A percentile compares a stretch with the other conserved stretches of the same genome.
phyloP scores from a whole-genome alignment of 2,888 invertebrate genomes.

The Cheilosia soror region DNA sequence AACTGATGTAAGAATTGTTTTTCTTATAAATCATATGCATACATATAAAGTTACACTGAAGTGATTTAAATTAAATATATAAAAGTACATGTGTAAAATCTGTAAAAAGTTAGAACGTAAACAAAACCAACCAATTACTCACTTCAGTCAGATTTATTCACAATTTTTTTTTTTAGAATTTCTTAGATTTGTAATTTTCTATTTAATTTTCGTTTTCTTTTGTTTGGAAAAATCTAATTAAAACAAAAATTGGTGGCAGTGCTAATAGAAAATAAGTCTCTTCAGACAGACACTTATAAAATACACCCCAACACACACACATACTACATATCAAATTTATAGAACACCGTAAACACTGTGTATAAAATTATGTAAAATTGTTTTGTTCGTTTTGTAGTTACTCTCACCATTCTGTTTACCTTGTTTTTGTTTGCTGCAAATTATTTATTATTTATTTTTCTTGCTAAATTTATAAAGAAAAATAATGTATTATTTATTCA shows the following conservation, averaged over 20 bases:
- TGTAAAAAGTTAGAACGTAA: conserved; percentile 41
- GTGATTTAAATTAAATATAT: conserved; percentile 21
- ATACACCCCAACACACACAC: conserved; percentile 45
- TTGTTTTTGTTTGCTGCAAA: conserved; percentile 44
- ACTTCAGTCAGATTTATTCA: conserved; percentile 30
- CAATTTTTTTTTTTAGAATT: conserved; percentile 6
- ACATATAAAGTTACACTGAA: conserved; percentile 17
- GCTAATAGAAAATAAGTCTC: conserved; percentile 47
- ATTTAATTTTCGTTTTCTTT: too few relatives aligned
- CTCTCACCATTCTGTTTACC: conserved; percentile 39
- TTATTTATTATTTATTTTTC: conserved; percentile 54
- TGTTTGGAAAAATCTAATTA: conserved; percentile 2
- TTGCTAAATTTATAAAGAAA: conserved; percentile 40
- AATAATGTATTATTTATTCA: conserved; percentile 60
- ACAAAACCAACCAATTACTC: conserved; percentile 8
- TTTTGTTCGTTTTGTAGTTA: conserved; percentile 53
- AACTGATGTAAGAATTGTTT: conserved; percentile 17
- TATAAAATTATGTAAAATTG: conserved; percentile 44
- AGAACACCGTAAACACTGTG: conserved; percentile 33
- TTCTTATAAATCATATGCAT: conserved; percentile 4
- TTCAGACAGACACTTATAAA: not conserved
- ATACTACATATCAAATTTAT: conserved; percentile 47
- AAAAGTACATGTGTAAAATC: conserved; percentile 26
- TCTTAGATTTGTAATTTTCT: conserved; percentile 13
- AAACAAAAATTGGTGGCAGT: conserved; percentile 40